These are phyloP conservation scores for Chrysaora quinquecirrha DNA, from an alignment of 30 jellyfish, hydroid and myxozoan species.

Conservation along the genomic window DNA sequence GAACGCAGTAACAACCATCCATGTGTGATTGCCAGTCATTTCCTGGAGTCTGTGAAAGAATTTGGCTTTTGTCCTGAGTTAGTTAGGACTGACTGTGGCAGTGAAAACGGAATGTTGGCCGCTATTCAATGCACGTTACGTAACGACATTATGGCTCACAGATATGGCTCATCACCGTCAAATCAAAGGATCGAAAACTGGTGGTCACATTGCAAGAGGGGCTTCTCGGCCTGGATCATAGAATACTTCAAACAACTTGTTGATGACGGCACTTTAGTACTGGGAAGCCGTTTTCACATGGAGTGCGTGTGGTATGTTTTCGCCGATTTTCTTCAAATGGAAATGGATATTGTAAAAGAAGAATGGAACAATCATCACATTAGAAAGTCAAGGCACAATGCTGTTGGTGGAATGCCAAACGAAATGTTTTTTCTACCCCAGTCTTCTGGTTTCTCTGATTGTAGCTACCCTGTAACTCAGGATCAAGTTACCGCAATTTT, in stretches of 20 bases:
- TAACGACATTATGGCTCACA: conserved; percentile 8
- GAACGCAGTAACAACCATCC: background rate
- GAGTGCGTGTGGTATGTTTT: conserved; percentile 58
- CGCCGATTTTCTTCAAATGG: conserved; percentile 35
- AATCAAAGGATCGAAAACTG: conserved; percentile 36
- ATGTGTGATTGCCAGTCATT: background rate
- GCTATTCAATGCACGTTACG: conserved; percentile 16
- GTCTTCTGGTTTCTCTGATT: background rate
- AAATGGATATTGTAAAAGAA: conserved; percentile 20
- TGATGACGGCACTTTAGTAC: conserved; percentile 5
- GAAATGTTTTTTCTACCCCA: conserved; percentile 24
- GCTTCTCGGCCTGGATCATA: conserved; percentile 20
- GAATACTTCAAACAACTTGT: conserved; percentile 27
- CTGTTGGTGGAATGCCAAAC: conserved; percentile 37
- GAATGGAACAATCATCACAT: conserved; percentile 43
- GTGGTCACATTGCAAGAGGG: conserved; percentile 31
- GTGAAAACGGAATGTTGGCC: background rate
- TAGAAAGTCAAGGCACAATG: conserved; percentile 38
- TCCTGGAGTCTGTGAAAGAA: background rate
- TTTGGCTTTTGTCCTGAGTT: background rate
- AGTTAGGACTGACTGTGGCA: background rate
- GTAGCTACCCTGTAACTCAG: background rate
- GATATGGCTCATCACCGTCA: conserved; percentile 37
- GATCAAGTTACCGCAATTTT: background rate
- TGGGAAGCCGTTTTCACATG: conserved; percentile 27